A percentile compares a stretch with the other conserved stretches of the same genome.
These are phyloP conservation scores for Serripes groenlandicus DNA, from an alignment of 2,888 invertebrate species.

Conservation along the genomic window DNA sequence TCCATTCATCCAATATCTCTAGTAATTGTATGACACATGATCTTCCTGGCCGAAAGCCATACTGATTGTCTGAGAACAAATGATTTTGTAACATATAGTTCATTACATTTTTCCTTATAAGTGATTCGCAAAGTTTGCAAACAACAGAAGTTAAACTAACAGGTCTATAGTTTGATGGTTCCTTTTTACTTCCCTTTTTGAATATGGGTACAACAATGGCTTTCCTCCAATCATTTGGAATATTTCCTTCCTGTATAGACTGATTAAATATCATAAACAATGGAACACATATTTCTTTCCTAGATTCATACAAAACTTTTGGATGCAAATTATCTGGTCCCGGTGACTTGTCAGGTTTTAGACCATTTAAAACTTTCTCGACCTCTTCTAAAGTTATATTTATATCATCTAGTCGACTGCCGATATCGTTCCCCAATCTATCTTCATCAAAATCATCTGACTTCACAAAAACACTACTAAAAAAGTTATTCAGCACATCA, in stretches of 20 bases:
- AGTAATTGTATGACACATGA: slow-evolving; percentile 33
- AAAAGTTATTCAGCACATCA: background rate
- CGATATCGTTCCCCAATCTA: no score
- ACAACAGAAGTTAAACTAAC: slow-evolving; percentile 25
- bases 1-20: slow-evolving; percentile 34
- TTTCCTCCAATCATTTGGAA: slow-evolving; percentile 9
- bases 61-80: slow-evolving; percentile 24
- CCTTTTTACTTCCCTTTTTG: slow-evolving; percentile 22
- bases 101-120: slow-evolving; percentile 9
- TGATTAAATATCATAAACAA: slow-evolving; percentile 1
- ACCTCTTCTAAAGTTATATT: no score
- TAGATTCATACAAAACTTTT: background rate
- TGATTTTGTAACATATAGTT: slow-evolving; percentile 11
- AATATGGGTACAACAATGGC: slow-evolving; percentile 18
- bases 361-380: background rate
- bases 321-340: slow-evolving; percentile 18
- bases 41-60: slow-evolving; percentile 28
- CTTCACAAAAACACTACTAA: no score
- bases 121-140: slow-evolving; percentile 21
- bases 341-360: slow-evolving; percentile 11
- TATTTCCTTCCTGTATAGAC: background rate
- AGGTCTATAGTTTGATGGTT: slow-evolving; percentile 24
- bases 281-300: background rate
- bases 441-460: no score
- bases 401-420: no score